Conservation (phyloP, 1,140 invertebrate species). For the Apis dorsata region DNA sequence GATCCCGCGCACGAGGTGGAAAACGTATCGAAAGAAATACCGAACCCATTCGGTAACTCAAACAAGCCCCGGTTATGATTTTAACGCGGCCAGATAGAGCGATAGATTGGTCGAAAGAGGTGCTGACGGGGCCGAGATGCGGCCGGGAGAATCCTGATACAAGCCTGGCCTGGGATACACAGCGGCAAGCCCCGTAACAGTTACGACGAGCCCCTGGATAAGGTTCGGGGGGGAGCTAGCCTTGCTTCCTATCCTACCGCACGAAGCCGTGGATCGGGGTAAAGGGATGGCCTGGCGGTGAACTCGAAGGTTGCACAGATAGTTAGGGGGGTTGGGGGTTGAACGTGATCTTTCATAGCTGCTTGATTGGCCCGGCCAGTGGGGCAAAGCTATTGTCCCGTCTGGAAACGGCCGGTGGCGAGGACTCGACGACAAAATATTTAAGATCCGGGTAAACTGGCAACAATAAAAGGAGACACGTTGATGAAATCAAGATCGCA, state of each 20-base stretch:
- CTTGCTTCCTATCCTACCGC: slow-evolving; percentile 50
- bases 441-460: slow-evolving; percentile 72
- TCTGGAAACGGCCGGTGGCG: not conserved
- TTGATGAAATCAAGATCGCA: slow-evolving; percentile 79
- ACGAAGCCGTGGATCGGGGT: slow-evolving; percentile 40
- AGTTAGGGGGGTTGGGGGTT: slow-evolving; percentile 63
- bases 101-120: slow-evolving; percentile 48
- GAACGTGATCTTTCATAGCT: slow-evolving; percentile 79
- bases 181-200: slow-evolving; percentile 66
- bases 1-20: not conserved
- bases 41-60: not conserved
- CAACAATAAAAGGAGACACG: slow-evolving; percentile 78
- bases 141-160: slow-evolving; percentile 54
- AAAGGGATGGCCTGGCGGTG: slow-evolving; percentile 59
- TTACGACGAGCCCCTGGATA: slow-evolving; percentile 52
- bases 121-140: slow-evolving; percentile 54
- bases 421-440: slow-evolving; percentile 73
- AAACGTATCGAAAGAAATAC: slow-evolving; percentile 5
- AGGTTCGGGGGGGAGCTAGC: slow-evolving; percentile 41
- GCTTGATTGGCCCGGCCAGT: slow-evolving; percentile 75
- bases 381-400: slow-evolving; percentile 71
- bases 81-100: slow-evolving; percentile 43
- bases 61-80: slow-evolving; percentile 51
- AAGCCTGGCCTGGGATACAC: slow-evolving; percentile 36
- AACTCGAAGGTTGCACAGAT: slow-evolving; percentile 64